Conservation (phyloP, 1,140 invertebrate species). For the Ctenoplectra terminalis region DNA sequence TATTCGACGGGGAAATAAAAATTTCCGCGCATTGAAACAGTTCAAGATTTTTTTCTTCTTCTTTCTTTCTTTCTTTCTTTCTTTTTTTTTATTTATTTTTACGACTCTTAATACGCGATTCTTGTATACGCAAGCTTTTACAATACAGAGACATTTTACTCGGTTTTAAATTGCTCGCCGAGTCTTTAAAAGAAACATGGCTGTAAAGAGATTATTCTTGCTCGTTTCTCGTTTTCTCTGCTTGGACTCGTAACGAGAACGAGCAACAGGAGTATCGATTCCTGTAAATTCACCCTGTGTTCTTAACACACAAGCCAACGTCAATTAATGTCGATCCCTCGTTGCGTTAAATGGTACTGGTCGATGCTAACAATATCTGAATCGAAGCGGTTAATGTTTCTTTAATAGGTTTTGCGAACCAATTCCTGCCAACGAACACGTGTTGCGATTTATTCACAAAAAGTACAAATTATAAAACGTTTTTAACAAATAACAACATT, state of each 20-base stretch:
- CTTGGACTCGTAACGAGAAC: background rate
- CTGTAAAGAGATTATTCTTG: background rate
- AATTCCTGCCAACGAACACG: too few relatives aligned
- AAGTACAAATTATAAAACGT: too few relatives aligned
- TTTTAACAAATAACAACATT: too few relatives aligned
- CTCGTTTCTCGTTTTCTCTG: background rate
- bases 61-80: too few relatives aligned
- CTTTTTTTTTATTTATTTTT: too few relatives aligned
- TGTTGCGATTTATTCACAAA: too few relatives aligned
- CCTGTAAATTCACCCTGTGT: background rate
- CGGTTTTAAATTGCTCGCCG: background rate
- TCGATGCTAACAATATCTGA: background rate
- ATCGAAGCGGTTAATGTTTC: background rate
- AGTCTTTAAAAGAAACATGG: background rate
- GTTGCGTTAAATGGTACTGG: conserved; percentile 1
- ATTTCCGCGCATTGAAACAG: background rate
- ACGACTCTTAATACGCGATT: background rate
- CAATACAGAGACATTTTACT: background rate
- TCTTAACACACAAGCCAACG: background rate
- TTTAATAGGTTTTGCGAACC: background rate
- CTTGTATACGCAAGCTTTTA: background rate
- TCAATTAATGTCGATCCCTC: background rate
- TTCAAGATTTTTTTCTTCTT: background rate
- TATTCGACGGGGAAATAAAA: background rate
- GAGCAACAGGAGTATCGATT: background rate